These are phyloP conservation scores for Malurus cyaneus DNA, from an alignment of 2,113 vertebrate genomes.

Conservation along the genomic window DNA sequence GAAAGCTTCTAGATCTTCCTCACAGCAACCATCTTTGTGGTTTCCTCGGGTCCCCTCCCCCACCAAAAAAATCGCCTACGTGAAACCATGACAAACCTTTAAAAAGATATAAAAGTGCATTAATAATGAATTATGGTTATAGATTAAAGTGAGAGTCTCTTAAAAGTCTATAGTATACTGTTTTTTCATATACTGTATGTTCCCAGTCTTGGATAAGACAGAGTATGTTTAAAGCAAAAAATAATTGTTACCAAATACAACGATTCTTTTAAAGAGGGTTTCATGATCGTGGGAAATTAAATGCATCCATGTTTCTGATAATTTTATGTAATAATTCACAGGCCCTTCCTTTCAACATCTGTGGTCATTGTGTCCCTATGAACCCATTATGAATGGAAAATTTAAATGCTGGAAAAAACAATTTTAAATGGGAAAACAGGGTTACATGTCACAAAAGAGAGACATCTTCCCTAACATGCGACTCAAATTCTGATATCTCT, in stretches of 20 bases:
- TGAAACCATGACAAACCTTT: too few species aligned
- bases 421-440: not conserved
- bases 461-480: not conserved
- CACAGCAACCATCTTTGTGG: too few species aligned
- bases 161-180: not conserved
- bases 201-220: not conserved
- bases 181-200: not conserved
- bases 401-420: not conserved
- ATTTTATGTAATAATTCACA: not conserved
- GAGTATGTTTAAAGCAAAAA: not conserved
- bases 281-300: not conserved
- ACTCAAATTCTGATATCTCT: not conserved
- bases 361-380: not conserved
- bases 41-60: too few species aligned
- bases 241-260: not conserved
- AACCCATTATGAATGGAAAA: not conserved
- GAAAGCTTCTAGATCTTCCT: too few species aligned
- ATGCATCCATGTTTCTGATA: not conserved
- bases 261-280: not conserved
- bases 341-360: not conserved
- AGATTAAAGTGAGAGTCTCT: not conserved
- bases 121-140: conserved; percentile 23
- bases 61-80: too few species aligned
- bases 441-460: not conserved
- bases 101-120: not conserved